Percentiles rank a stretch among this genome's conserved stretches.
Conservation (phyloP, 2,113 vertebrate species). For the Alligator mississippiensis region DNA sequence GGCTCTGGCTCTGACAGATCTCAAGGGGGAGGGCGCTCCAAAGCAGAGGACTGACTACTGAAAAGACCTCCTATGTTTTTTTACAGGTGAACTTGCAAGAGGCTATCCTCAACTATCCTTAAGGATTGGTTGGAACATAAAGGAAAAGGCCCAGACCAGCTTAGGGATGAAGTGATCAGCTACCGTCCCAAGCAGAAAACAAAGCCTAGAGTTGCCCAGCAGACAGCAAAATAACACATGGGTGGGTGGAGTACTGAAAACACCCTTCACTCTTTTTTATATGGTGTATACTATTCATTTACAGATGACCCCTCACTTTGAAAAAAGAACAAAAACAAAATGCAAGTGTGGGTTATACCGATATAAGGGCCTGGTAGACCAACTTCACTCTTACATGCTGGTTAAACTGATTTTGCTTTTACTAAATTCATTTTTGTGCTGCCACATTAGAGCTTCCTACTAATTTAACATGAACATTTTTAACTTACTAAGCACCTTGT, state of each 20-base stretch:
- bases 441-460: not conserved
- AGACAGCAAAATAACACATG: not conserved
- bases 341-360: not conserved
- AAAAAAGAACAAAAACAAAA: not conserved
- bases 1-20: too few relatives aligned
- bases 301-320: not conserved
- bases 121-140: not conserved
- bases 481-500: not conserved
- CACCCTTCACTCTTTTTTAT: not conserved
- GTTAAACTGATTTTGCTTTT: not conserved
- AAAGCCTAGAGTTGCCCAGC: not conserved
- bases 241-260: not conserved
- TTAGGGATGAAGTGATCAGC: not conserved
- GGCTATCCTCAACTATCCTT: accelerated
- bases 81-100: too few relatives aligned
- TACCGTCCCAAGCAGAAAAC: not conserved
- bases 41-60: too few relatives aligned
- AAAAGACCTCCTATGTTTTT: too few relatives aligned
- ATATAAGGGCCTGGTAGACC: accelerated
- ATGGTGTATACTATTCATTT: accelerated
- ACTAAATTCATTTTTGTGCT: not conserved
- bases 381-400: not conserved
- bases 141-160: not conserved
- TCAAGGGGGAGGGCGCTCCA: too few relatives aligned
- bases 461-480: not conserved